These are phyloP conservation scores for Helogale parvula DNA, from an alignment of 2,113 vertebrate genomes.

Conservation along the genomic window DNA sequence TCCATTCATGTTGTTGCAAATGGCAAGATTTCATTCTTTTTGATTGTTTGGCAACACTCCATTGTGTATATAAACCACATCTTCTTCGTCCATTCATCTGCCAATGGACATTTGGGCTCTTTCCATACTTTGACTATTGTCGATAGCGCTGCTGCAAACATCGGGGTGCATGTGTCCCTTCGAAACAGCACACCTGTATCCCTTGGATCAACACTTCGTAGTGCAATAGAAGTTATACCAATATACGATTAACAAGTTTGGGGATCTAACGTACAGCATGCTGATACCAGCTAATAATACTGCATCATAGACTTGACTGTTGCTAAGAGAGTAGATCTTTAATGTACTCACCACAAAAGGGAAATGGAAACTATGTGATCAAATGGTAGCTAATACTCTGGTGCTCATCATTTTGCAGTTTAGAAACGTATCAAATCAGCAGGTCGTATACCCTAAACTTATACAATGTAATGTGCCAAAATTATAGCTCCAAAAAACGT, in stretches of 20 bases:
- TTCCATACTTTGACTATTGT: too few species aligned
- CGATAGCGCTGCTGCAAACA: too few species aligned
- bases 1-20: too few species aligned
- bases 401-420: not conserved
- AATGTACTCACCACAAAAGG: not conserved
- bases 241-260: not conserved
- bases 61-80: too few species aligned
- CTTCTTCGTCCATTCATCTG: too few species aligned
- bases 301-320: not conserved
- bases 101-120: too few species aligned
- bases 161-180: too few species aligned
- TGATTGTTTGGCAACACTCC: too few species aligned
- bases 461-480: not conserved
- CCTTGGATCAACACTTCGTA: too few species aligned
- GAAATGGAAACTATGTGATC: not conserved
- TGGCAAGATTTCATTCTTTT: too few species aligned
- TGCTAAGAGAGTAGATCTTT: not conserved
- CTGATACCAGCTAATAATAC: not conserved
- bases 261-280: not conserved
- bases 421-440: not conserved
- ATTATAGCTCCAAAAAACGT: not conserved
- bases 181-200: too few species aligned
- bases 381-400: not conserved
- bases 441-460: not conserved
- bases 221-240: too few species aligned